phyloP scores from a whole-genome alignment of 2,113 vertebrate species.

The Pseudorectes ferrugineus region DNA sequence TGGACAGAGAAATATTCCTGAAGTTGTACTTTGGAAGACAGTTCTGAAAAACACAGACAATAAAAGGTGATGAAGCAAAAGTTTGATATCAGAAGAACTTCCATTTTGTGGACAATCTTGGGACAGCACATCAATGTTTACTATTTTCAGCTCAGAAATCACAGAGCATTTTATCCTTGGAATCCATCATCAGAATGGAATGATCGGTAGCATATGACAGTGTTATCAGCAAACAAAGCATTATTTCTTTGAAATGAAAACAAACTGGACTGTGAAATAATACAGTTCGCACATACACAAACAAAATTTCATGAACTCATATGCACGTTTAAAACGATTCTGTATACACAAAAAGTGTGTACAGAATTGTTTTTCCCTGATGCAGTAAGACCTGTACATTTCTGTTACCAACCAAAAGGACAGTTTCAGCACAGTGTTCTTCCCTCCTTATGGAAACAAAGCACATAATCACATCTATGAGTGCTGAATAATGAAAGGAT shows the following conservation, averaged over 20 bases:
- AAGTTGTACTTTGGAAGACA: neutral
- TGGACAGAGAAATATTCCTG: neutral
- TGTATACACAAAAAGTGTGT: neutral
- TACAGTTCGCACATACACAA: neutral
- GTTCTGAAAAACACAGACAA: neutral
- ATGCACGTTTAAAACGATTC: neutral
- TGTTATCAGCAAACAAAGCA: neutral
- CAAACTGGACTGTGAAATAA: neutral
- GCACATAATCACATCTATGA: neutral
- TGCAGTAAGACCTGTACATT: neutral
- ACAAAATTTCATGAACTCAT: neutral
- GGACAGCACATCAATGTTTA: neutral
- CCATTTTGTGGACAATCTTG: neutral
- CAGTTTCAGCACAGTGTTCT: neutral
- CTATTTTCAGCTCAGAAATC: neutral
- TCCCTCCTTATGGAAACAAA: neutral
- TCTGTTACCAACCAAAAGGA: neutral
- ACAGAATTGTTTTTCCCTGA: neutral
- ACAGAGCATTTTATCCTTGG: neutral
- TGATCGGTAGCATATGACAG: neutral
- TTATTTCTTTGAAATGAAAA: neutral
- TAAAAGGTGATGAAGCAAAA: neutral
- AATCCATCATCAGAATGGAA: neutral
- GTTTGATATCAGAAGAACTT: neutral
- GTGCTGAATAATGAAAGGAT: neutral